Evolutionary conservation across 2,888 invertebrate species (phyloP).

Genomic region (Eurois occulta): DNA sequence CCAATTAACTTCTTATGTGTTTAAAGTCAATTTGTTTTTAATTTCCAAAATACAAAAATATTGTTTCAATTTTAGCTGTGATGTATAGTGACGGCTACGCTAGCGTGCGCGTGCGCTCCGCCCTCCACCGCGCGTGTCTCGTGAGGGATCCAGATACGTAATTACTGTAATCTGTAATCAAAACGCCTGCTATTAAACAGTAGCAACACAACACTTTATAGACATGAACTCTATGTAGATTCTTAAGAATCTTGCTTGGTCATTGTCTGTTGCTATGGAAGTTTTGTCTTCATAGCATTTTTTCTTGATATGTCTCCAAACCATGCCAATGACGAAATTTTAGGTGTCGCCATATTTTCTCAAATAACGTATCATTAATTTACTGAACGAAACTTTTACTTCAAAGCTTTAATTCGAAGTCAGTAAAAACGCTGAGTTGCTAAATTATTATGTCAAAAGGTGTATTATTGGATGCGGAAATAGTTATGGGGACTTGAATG

Average conservation of each 20-base stretch:
- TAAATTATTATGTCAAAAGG: background rate
- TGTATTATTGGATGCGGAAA: background rate
- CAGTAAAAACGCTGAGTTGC: background rate
- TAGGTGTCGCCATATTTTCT: background rate
- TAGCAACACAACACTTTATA: conserved; percentile 71
- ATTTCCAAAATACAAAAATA: conserved; percentile 4
- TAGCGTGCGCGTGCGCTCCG: conserved; percentile 68
- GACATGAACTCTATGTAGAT: conserved; percentile 59
- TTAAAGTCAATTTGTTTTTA: background rate
- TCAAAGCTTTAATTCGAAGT: background rate
- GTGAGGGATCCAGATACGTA: conserved; percentile 70
- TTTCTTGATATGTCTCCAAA: conserved; percentile 2
- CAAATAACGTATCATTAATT: background rate
- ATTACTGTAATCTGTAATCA: conserved; percentile 82
- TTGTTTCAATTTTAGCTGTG: conserved; percentile 16
- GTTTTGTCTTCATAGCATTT: background rate
- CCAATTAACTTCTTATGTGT: background rate
- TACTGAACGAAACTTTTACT: background rate
- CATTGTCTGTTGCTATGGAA: background rate
- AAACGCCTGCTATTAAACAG: conserved; percentile 81
- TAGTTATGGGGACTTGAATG: background rate
- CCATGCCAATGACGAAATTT: background rate
- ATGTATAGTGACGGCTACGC: background rate
- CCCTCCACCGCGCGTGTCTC: conserved; percentile 66
- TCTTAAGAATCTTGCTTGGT: conserved; percentile 15